These are phyloP conservation scores for Drosophila gaucha DNA, from an alignment of 2,888 invertebrate species.

Conservation along the genomic window DNA sequence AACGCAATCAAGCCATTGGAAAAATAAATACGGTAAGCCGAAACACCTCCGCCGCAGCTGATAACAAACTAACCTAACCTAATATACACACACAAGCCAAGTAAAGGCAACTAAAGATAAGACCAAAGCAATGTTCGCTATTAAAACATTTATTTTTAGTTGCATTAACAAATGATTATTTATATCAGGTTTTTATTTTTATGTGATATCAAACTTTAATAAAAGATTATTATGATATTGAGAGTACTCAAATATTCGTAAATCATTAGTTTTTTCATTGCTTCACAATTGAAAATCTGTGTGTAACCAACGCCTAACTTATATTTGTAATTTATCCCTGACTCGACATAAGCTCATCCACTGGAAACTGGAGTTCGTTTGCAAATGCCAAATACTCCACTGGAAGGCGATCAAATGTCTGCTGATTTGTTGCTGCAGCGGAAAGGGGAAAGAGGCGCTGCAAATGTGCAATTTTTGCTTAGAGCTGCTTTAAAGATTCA, in stretches of 20 bases:
- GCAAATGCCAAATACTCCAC: slow-evolving; percentile 13
- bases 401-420: slow-evolving; percentile 33
- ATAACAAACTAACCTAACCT: slow-evolving; percentile 64
- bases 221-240: too few species aligned
- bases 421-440: slow-evolving; percentile 1
- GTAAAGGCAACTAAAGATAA: slow-evolving; percentile 22
- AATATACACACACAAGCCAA: slow-evolving; percentile 27
- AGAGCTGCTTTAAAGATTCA: slow-evolving; percentile 30
- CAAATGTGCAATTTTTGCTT: slow-evolving; percentile 45
- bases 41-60: slow-evolving; percentile 9
- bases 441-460: slow-evolving; percentile 1
- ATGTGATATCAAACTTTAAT: neutral
- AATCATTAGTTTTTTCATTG: slow-evolving; percentile 1
- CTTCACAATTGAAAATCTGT: neutral
- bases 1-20: neutral
- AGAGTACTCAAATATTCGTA: too few species aligned
- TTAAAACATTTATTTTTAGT: neutral
- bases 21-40: neutral
- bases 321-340: slow-evolving; percentile 19
- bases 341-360: slow-evolving; percentile 7
- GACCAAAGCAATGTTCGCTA: neutral
- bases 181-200: neutral
- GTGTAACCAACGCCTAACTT: neutral
- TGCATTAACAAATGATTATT: neutral
- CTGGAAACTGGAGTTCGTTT: slow-evolving; percentile 27